Base-by-base conservation (phyloP, 2,888 invertebrate species). In the Drosophila recens region DNA sequence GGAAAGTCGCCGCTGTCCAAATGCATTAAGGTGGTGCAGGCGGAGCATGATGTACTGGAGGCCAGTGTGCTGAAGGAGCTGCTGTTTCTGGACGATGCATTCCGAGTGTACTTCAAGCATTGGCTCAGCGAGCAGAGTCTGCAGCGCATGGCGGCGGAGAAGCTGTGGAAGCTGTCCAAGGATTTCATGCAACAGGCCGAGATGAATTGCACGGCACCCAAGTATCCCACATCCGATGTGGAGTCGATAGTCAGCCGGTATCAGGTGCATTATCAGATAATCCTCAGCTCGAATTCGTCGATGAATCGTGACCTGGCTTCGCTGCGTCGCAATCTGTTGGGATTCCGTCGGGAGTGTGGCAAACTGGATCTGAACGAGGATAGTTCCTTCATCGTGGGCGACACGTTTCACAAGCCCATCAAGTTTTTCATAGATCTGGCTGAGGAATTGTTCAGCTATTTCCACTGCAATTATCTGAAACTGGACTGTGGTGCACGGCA, bases 341-440 rank as follows among this genome's bases (percentile, higher is more conserved):
- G 40, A 9, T 90, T 91, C 42, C 81, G 89, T 0, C 51, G 68
- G 0, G 66, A 80, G 17, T 82, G 72, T 36, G 13, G 23, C 0
- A 66, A 79, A 3, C 13, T 91, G 69, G 69, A 90, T 23, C 56
- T 78, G 56, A 54, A n/a, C 0, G 61, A 56, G 0, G 53, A 83
- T 30, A 80, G 75, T 8, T 57, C 82, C 0, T 79, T 91, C 9
- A 67, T 90, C 3, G 0, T 61, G 15, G 91, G 91, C 20, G 91
- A 91, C 40, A 62, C 80, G 0, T 90, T 84, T 13, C 91, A 91
- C 59, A 91, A 91, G 61, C 91, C 91, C 1, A 75, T 91, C 15
- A 40, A 70, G 30, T 91, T 80, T 49, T 91, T 85, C 17, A 79
- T 89, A 0, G 80, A 86, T 1, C 54, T 91, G 48, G 67, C 80